Evolutionary conservation across 2,113 vertebrate genomes (phyloP).

Genomic region (Trichomycterus rosablanca): DNA sequence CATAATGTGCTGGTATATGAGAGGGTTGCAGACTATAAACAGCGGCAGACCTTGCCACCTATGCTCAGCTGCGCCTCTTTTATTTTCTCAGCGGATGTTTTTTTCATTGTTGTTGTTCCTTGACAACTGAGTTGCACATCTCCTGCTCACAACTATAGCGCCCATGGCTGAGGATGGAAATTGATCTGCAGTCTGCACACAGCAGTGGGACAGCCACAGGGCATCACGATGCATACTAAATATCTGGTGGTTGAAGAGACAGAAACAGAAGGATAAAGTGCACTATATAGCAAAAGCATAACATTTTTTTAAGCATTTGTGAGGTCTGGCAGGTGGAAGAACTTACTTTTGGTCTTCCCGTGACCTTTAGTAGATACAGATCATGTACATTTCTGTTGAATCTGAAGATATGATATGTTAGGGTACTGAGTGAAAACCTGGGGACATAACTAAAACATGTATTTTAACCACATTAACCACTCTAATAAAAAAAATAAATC

Average conservation of each 20-base stretch:
- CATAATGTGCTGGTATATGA: not conserved
- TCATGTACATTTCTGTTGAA: no score
- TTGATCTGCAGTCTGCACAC: not conserved
- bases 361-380: no score
- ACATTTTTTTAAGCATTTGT: no score
- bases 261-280: no score
- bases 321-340: no score
- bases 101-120: not conserved
- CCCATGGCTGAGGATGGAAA: not conserved
- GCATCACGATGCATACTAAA: slow-evolving; percentile 1
- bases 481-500: no score
- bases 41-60: not conserved
- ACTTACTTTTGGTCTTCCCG: no score
- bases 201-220: not conserved
- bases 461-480: no score
- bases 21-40: not conserved
- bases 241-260: not conserved
- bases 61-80: not conserved
- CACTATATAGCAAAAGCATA: no score
- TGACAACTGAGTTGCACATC: not conserved
- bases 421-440: no score
- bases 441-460: no score
- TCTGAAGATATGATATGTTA: no score
- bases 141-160: not conserved
- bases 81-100: not conserved